Conservation (phyloP, 2,113 vertebrate species). For the Beaufortia kweichowensis region DNA sequence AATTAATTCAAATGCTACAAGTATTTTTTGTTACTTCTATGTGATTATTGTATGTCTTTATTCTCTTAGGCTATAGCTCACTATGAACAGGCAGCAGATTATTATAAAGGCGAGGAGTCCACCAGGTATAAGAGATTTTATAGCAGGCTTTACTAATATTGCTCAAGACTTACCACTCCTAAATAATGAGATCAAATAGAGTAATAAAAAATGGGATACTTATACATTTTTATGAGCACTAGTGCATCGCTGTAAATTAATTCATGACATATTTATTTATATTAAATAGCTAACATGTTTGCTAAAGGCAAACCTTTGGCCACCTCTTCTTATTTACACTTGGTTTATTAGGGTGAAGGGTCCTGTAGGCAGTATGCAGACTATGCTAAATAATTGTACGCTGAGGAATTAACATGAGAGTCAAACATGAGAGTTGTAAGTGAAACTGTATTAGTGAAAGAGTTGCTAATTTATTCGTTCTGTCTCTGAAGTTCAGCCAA, state of each 20-base stretch:
- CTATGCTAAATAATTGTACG: neutral
- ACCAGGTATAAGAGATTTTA: slow-evolving; percentile 74
- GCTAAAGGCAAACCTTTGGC: neutral
- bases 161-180: neutral
- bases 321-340: neutral
- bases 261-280: neutral
- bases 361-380: neutral
- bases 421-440: neutral
- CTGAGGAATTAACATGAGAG: no score
- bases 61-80: slow-evolving; percentile 83
- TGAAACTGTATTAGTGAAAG: neutral
- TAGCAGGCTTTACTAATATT: neutral
- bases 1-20: no score
- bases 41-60: neutral
- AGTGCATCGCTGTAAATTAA: neutral
- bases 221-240: neutral
- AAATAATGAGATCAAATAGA: neutral
- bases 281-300: neutral
- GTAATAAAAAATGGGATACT: neutral
- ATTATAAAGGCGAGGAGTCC: slow-evolving; percentile 93
- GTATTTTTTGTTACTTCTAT: no score
- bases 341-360: neutral
- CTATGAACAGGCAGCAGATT: slow-evolving; percentile 91
- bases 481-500: slow-evolving; percentile 82
- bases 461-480: neutral